Evolutionary conservation across 2,888 invertebrate genomes (phyloP).

Genomic region (Anoncus sp.): DNA sequence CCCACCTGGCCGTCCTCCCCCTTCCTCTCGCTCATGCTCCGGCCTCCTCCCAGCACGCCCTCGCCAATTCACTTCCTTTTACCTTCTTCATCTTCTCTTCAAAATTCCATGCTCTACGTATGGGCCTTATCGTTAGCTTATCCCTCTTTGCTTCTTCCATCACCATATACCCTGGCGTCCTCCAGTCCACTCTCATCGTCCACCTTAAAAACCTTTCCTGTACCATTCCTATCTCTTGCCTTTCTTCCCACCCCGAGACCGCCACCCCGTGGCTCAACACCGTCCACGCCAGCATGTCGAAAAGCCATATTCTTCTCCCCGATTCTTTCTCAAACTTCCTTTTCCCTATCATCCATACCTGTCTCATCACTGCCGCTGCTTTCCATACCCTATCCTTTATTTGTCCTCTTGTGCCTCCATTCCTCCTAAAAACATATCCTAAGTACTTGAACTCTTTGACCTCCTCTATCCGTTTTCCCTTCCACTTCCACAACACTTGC

Average conservation of each 20-base stretch:
- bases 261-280: slow-evolving; percentile 11
- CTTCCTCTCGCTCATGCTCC: too few relatives aligned
- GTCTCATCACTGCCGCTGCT: slow-evolving; percentile 4
- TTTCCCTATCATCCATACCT: slow-evolving; percentile 15
- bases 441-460: slow-evolving; percentile 20
- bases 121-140: slow-evolving; percentile 1
- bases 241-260: slow-evolving; percentile 21
- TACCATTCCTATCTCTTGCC: not conserved
- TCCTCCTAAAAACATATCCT: not conserved
- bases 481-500: slow-evolving; percentile 19
- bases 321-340: slow-evolving; percentile 7
- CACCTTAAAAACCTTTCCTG: slow-evolving; percentile 31
- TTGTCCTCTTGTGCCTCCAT: not conserved
- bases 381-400: slow-evolving; percentile 19
- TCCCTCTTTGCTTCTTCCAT: slow-evolving; percentile 13
- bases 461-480: slow-evolving; percentile 19
- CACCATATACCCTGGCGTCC: slow-evolving; percentile 40
- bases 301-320: slow-evolving; percentile 25
- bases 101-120: slow-evolving; percentile 7
- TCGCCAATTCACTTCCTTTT: not conserved
- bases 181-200: slow-evolving; percentile 20
- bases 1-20: too few relatives aligned
- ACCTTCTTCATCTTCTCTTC: slow-evolving; percentile 12
- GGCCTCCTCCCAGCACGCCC: too few relatives aligned
- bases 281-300: slow-evolving; percentile 17